Base-by-base conservation (phyloP, 2,797 vertebrate species). In the Peromyscus aztecus region DNA sequence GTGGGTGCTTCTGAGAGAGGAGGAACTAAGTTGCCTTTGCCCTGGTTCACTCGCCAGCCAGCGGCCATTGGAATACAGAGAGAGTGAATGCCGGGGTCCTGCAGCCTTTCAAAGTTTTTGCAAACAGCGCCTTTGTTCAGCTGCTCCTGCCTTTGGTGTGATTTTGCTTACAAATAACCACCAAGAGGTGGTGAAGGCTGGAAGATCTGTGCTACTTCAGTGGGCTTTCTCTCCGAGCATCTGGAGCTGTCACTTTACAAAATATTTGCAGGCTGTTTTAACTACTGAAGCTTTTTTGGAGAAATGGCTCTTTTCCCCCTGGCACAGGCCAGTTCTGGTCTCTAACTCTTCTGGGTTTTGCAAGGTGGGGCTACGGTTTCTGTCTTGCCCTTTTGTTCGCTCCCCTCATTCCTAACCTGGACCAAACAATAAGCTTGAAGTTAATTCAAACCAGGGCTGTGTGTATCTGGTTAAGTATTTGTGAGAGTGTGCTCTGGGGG, bases 391-490 rank as follows among this genome's bases (percentile, higher is more conserved):
- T n/a, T 83, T 49, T 49, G 13, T 24, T 21, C 14, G 0, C 9
- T 43, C 37, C 59, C 89, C 40, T 24, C 52, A 7, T 73, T 49
- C 63, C 82, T 46, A 75, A 27, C 75, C 57, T 29, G 9, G 37
- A 57, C 83, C 83, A 55, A 76, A 92, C 65, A 89, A 63, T 94
- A 83, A 96, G 23, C 46, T 91, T 73, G 34, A 94, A 97, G 95
- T 97, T 97, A 92, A 96, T 92, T 93, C 91, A 89, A 96, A 92
- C 82, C 85, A 95, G 96, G 69, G n/a, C 90, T 81, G 37, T 37
- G 21, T 89, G 75, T 65, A 16, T 92, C 90, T 92, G 84, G 77
- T 95, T 96, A 94, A 88, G 73, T 76, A 84, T 84, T 94, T 92
- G 84, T 80, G 40, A 46, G 65, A 31, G 11, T n/a, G 83, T 94